Evolutionary conservation across 2,113 vertebrate genomes (phyloP).

Genomic region (Peromyscus maniculatus): DNA sequence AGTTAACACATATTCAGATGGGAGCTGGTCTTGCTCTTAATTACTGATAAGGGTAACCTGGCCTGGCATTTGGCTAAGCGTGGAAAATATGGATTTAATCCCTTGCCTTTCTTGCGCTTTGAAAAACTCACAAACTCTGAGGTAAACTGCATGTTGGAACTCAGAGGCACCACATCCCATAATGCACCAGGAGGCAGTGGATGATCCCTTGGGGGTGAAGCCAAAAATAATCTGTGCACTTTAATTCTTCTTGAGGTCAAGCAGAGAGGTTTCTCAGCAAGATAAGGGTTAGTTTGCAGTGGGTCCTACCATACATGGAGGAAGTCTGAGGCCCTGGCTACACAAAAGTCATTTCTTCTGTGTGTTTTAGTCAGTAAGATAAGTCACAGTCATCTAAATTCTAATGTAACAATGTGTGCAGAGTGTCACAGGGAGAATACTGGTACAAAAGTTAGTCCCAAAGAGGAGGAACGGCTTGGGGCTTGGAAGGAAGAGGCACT

Average conservation of each 20-base stretch:
- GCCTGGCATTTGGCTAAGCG: not conserved
- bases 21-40: conserved; percentile 5
- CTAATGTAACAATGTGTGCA: not conserved
- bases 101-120: not conserved
- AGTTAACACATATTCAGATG: not conserved
- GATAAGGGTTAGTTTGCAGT: not conserved
- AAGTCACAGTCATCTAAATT: not conserved
- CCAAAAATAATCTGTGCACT: not conserved
- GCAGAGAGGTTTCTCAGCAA: not conserved
- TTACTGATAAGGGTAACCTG: not conserved
- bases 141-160: not conserved
- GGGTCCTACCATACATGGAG: not conserved
- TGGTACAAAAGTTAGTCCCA: not conserved
- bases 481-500: not conserved
- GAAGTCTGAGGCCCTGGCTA: not conserved
- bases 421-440: too few species aligned
- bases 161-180: too few species aligned
- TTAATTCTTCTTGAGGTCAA: not conserved
- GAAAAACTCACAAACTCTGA: not conserved
- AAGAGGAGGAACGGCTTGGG: too few species aligned
- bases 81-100: not conserved
- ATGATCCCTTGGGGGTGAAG: too few species aligned
- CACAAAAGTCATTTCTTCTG: not conserved
- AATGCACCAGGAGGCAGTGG: not conserved
- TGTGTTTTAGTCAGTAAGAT: not conserved